Percentiles rank a stretch among this genome's conserved stretches.
These are phyloP conservation scores for Apodemus agrarius DNA, from an alignment of 2,797 vertebrate species.

Conservation along the genomic window DNA sequence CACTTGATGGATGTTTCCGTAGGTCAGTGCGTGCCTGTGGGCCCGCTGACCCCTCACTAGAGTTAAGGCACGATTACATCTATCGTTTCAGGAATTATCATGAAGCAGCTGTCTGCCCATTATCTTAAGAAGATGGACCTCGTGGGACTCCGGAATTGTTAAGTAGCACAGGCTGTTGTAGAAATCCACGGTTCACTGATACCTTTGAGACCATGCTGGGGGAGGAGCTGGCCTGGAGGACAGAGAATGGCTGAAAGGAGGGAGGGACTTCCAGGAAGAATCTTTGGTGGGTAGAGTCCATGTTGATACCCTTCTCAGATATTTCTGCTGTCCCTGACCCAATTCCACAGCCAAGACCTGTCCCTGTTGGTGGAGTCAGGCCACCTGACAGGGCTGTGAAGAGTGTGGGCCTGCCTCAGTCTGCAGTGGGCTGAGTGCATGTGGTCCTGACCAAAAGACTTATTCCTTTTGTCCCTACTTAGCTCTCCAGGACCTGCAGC, in stretches of 20 bases:
- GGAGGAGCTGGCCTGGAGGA: neutral
- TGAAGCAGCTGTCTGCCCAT: slow-evolving; percentile 65
- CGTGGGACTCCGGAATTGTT: neutral
- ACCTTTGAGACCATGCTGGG: neutral
- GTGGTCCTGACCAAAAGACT: fast-evolving
- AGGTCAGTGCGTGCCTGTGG: neutral
- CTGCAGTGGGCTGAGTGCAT: fast-evolving
- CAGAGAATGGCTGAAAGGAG: neutral
- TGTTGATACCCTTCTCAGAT: neutral
- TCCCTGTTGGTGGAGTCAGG: fast-evolving
- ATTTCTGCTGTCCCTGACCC: neutral
- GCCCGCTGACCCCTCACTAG: fast-evolving
- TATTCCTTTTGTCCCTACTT: neutral
- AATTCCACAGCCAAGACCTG: neutral
- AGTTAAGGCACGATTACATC: neutral
- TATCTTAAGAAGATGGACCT: slow-evolving; percentile 70
- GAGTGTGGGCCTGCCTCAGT: fast-evolving
- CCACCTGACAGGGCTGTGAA: neutral
- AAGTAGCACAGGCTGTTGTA: neutral
- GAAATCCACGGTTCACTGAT: neutral
- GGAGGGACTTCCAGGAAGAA: neutral
- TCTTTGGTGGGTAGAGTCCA: fast-evolving
- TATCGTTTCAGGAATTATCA: slow-evolving; percentile 29
- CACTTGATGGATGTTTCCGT: fast-evolving
- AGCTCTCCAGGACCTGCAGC: slow-evolving; percentile 76